Percentiles rank a stretch among this genome's conserved stretches.
phyloP scores from a whole-genome alignment of 2,113 vertebrate species.

The Hiodon alosoides region DNA sequence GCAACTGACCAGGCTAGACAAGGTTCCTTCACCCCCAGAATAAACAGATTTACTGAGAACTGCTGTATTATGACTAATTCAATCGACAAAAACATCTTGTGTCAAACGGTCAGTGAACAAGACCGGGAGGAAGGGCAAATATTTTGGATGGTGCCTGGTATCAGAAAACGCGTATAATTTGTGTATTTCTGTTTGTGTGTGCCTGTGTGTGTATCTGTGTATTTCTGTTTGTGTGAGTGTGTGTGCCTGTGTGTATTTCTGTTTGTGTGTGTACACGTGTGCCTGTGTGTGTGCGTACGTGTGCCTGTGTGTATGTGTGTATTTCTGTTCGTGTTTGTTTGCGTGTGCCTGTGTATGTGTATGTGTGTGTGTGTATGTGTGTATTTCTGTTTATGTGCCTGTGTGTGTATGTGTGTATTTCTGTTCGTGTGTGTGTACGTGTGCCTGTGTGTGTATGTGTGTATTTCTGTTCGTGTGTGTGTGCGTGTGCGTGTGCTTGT shows the following conservation, averaged over 20 bases:
- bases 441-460: no score
- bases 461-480: no score
- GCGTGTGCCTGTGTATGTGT: background rate
- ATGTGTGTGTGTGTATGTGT: background rate
- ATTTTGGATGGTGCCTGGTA: no score
- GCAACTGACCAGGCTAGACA: background rate
- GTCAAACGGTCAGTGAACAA: background rate
- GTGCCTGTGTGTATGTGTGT: background rate
- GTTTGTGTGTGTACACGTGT: slow-evolving; percentile 22
- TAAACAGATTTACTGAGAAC: slow-evolving; percentile 3
- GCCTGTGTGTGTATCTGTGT: slow-evolving; percentile 13
- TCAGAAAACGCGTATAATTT: background rate
- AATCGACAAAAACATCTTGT: background rate
- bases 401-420: no score
- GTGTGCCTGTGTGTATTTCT: slow-evolving; percentile 25
- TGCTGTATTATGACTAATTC: background rate
- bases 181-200: background rate
- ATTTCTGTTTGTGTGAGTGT: slow-evolving; percentile 26
- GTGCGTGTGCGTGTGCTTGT: background rate
- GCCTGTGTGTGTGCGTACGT: background rate
- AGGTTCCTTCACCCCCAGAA: background rate
- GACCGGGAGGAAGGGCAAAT: no score
- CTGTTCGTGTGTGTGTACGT: no score
- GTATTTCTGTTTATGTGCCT: no score
- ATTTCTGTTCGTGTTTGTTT: background rate